Percentiles rank a stretch among this genome's conserved stretches.
Evolutionary conservation across 2,113 vertebrate species (phyloP).

Genomic region (human (Homo sapiens)): DNA sequence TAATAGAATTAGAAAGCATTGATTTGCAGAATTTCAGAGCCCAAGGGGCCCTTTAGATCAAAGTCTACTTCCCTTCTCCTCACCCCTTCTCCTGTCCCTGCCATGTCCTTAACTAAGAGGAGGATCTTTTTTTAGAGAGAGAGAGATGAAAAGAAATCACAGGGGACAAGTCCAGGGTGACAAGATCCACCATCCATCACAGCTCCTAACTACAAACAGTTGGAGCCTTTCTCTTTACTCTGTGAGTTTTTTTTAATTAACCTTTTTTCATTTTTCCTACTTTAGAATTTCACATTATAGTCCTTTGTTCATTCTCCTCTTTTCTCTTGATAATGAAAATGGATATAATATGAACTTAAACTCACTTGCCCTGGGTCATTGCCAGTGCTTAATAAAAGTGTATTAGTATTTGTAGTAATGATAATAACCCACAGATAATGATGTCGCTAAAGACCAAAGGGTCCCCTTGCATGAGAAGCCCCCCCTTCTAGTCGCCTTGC

Average conservation of each 20-base stretch:
- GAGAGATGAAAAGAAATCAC: slow-evolving; percentile 67
- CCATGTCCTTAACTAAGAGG: slow-evolving; percentile 58
- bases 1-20: neutral
- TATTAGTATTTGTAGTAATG: slow-evolving; percentile 82
- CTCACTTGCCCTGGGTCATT: slow-evolving; percentile 81
- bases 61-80: neutral
- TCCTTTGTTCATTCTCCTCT: slow-evolving; percentile 75
- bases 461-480: slow-evolving; percentile 65
- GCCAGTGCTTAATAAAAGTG: slow-evolving; percentile 79
- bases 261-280: slow-evolving; percentile 79
- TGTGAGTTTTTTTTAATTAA: slow-evolving; percentile 75
- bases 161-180: slow-evolving; percentile 67
- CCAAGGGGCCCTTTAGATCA: neutral
- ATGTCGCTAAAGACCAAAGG: slow-evolving; percentile 77
- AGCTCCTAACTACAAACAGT: slow-evolving; percentile 73
- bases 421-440: slow-evolving; percentile 81
- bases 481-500: slow-evolving; percentile 43
- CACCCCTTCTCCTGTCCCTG: slow-evolving; percentile 9
- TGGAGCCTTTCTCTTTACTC: slow-evolving; percentile 76
- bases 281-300: slow-evolving; percentile 78
- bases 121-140: slow-evolving; percentile 39
- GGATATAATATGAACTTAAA: slow-evolving; percentile 80
- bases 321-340: slow-evolving; percentile 80
- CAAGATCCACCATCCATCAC: slow-evolving; percentile 65
- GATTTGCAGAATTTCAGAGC: slow-evolving; percentile 27